A percentile compares a stretch with the other conserved stretches of the same genome.
These are phyloP conservation scores for Zoanthus gigantus DNA, from an alignment of 92 coral and sea anemone genomes.

Conservation along the genomic window DNA sequence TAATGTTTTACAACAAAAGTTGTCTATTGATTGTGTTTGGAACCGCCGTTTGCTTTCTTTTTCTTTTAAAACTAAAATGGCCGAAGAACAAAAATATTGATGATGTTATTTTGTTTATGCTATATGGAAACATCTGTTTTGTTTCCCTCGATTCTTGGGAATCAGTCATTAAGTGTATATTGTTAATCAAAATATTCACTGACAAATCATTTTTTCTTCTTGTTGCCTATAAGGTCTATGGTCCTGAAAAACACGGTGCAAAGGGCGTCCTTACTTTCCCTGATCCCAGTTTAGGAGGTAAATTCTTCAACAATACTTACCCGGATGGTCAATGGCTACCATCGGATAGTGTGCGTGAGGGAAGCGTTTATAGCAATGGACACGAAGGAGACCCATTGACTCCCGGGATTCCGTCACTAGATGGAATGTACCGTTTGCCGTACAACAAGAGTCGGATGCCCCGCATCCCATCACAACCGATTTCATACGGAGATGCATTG, in stretches of 20 bases:
- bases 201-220: neutral
- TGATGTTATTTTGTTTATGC: too few relatives aligned
- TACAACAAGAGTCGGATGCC: constrained; percentile 71
- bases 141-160: too few relatives aligned
- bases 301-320: constrained; percentile 62
- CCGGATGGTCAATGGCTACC: constrained; percentile 86
- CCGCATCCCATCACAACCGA: constrained; percentile 87
- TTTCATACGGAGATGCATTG: constrained; percentile 88
- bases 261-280: constrained; percentile 83
- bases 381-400: constrained; percentile 89
- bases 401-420: constrained; percentile 83
- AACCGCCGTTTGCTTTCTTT: too few relatives aligned
- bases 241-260: constrained; percentile 82
- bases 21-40: too few relatives aligned
- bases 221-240: constrained; percentile 57
- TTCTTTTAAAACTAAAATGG: too few relatives aligned
- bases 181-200: neutral
- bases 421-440: constrained; percentile 81
- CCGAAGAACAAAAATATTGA: too few relatives aligned
- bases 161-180: neutral
- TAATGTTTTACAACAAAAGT: too few relatives aligned
- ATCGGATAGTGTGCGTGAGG: constrained; percentile 73
- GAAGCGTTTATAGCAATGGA: constrained; percentile 58
- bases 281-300: constrained; percentile 75
- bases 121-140: too few relatives aligned